Base-by-base conservation (phyloP, 2,113 vertebrate genomes). In the Ciconia stormi region DNA sequence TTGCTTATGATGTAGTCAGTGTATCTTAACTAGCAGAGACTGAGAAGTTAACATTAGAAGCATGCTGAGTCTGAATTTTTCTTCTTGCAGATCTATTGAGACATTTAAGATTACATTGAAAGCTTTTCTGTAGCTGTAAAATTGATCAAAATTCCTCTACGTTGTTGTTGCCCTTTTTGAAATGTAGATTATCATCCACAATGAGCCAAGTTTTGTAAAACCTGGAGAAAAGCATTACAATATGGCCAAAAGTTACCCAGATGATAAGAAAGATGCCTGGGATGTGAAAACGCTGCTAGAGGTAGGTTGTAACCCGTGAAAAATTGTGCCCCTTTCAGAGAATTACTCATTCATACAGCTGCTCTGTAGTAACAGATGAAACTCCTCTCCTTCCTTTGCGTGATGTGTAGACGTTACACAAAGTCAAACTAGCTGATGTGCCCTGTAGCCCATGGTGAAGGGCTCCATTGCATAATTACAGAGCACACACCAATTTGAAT, bases 281-380 rank as follows among this genome's bases (percentile, higher is more conserved):
- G 99, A 99, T 42, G 99, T 99, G 87, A 99, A 99, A 98, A 98
- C 82, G 92, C 98, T 99, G 74, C 97, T 99, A 36, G 99, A 99
- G 99, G 99, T 99, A 95, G 67, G 98, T 87, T 72, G 66, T 74
- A 71, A 67, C 58, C 44, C 20, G 69, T 62, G 38, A 32, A 67
- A 73, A 92, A 34, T 49, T 2, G 1, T 58, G n/a, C 1, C 22
- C 11, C 25, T 76, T 32, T 13, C 16, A 52, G 70, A 32, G 53
- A 87, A 53, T 46, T 82, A 27, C 61, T 89, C 27, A 13, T 49
- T 87, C 19, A 3, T 36, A 3, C 1, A 17, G 36, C 52, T 94
- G 69, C 65, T 76, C 34, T 63, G 65, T 73, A 49, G 71, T 81
- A 67, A 62, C 0, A 27, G 34, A 55, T 30, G 69, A 67, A 95